phyloP scores from a whole-genome alignment of 2,113 vertebrate genomes.

The Callopanchax toddi region DNA sequence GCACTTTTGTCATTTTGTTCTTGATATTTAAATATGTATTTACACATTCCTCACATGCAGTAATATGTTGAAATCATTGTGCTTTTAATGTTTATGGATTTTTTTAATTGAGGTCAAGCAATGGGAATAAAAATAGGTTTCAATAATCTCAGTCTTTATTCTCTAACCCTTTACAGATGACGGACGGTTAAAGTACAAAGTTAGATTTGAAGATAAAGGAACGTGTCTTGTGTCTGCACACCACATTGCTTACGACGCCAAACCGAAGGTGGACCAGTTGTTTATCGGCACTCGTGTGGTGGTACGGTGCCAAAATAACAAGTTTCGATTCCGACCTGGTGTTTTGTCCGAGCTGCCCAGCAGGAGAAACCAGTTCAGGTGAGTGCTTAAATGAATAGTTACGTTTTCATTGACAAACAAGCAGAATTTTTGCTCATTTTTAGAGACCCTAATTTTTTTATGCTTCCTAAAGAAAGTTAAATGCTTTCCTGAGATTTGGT shows the following conservation, averaged over 20 bases:
- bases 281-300: slow-evolving; percentile 90
- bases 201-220: slow-evolving; percentile 90
- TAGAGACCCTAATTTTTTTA: no score
- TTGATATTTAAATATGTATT: no score
- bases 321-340: slow-evolving; percentile 84
- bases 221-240: slow-evolving; percentile 90
- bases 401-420: no score
- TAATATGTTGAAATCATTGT: no score
- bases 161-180: slow-evolving; percentile 70
- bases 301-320: slow-evolving; percentile 85
- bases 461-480: background rate
- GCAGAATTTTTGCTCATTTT: background rate
- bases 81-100: no score
- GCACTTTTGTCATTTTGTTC: no score
- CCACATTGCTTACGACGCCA: slow-evolving; percentile 87
- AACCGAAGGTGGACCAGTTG: slow-evolving; percentile 80
- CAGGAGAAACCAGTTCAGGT: slow-evolving; percentile 90
- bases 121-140: no score
- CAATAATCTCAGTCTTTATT: no score
- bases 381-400: background rate
- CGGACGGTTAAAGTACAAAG: slow-evolving; percentile 84
- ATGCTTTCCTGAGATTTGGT: no score
- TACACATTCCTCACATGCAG: no score
- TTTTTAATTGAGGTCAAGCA: no score
- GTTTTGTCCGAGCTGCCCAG: slow-evolving; percentile 91